Evolutionary conservation across 2,113 vertebrate genomes (phyloP).

Genomic region (Psettodes erumei): DNA sequence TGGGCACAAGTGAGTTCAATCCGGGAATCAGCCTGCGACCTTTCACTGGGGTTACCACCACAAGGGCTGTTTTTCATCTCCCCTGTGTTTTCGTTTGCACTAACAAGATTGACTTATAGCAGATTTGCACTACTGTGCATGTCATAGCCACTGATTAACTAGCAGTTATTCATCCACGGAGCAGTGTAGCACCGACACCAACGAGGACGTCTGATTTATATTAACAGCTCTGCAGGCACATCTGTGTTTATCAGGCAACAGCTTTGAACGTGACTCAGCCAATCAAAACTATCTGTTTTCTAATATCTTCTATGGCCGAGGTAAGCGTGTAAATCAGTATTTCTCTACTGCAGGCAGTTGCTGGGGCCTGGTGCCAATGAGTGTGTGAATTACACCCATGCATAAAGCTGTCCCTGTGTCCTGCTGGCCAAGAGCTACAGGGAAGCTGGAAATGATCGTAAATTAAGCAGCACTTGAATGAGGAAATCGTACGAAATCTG

Average conservation of each 20-base stretch:
- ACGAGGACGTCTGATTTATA: conserved; percentile 63
- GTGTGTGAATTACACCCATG: conserved; percentile 79
- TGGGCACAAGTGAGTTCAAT: conserved; percentile 57
- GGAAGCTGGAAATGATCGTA: conserved; percentile 79
- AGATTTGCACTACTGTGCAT: conserved; percentile 70
- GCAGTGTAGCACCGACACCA: conserved; percentile 37
- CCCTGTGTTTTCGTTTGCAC: conserved; percentile 69
- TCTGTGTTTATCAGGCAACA: conserved; percentile 72
- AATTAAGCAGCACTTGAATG: conserved; percentile 78
- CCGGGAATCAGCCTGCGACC: conserved; percentile 60
- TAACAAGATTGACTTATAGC: conserved; percentile 77
- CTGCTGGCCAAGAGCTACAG: conserved; percentile 76
- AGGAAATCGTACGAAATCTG: conserved; percentile 76
- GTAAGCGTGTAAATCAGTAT: conserved; percentile 70
- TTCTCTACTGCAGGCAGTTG: conserved; percentile 74
- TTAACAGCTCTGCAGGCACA: conserved; percentile 67
- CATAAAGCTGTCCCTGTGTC: conserved; percentile 80
- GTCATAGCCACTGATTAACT: conserved; percentile 61
- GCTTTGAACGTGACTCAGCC: conserved; percentile 70
- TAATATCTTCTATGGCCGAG: conserved; percentile 67
- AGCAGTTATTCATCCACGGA: conserved; percentile 62
- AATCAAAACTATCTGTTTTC: conserved; percentile 73
- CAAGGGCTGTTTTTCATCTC: conserved; percentile 68
- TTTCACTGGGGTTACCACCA: conserved; percentile 67
- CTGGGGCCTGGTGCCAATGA: conserved; percentile 71